Base-by-base conservation (phyloP, 2,888 invertebrate genomes). In the Scaptomyza cyrtandrae region DNA sequence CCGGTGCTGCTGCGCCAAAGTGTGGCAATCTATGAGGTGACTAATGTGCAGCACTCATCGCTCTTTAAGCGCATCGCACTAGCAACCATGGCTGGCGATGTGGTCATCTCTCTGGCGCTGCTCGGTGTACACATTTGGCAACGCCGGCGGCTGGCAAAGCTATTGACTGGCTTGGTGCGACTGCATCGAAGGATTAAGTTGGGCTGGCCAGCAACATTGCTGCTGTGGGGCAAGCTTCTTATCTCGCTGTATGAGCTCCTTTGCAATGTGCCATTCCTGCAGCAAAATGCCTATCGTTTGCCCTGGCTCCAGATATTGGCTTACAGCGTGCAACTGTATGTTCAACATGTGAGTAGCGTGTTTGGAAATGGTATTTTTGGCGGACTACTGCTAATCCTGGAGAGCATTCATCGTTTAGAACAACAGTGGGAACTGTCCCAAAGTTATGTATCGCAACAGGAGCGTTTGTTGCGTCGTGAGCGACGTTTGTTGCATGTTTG, bases 201-300 rank as follows among this genome's bases (percentile, higher is more conserved):
- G 3, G 66, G 65, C 16, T 84, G 84, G 62, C 13, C 27, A 0
- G 49, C 70, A 4, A 62, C 74, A 0, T 13, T 87, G 14, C 33
- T 86, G 43, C 65, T 91, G 13, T 75, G 85, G 65, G 33, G 78
- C n/a, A 90, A 91, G 69, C 19, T 89, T 24, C 31, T 78, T 4
- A 73, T 88, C 14, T 85, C 79, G 35, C 62, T 80, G 2, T 90
- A 90, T 56, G 86, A 89, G 37, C 56, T 90, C 29, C 48, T 86
- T 13, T 76, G 88, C 69, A 90, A 82, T 64, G 66, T 89, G 11
- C 91, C 91, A 10, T 91, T 88, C 45, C 31, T 91, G 33, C 64
- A 67, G 3, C 57, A 78, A 13, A 68, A 78, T 6, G 80, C 82
- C 1, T 43, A 54, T 0, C 68, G 60, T 3, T 71, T 91, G 48